A percentile compares a stretch with the other conserved stretches of the same genome.
Evolutionary conservation across 2,113 vertebrate species (phyloP).

Genomic region (Microtus richardsoni): DNA sequence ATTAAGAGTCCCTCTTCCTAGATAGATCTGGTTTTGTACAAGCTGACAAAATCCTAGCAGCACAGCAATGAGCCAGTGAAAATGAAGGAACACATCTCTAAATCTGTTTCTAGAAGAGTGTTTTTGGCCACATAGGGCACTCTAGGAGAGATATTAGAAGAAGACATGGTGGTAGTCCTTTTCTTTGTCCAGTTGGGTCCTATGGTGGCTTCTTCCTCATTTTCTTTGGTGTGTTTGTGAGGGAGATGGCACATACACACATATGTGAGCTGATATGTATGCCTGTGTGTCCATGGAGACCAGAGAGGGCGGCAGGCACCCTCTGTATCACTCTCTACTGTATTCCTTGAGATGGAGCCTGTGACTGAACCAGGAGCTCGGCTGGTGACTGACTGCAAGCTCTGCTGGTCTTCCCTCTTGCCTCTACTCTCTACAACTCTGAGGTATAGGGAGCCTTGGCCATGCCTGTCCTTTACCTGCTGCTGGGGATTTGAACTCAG

Average conservation of each 20-base stretch:
- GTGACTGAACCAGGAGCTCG: neutral
- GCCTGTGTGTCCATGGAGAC: neutral
- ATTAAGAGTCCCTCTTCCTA: neutral
- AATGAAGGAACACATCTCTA: neutral
- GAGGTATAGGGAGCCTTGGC: neutral
- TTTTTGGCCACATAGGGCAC: neutral
- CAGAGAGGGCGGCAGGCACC: neutral
- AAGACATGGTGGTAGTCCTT: neutral
- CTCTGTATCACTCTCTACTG: too few relatives aligned
- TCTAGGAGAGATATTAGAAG: neutral
- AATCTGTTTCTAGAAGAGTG: constrained; percentile 31
- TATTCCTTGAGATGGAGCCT: neutral
- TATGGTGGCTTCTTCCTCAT: neutral
- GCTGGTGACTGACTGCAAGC: neutral
- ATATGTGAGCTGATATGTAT: too few relatives aligned
- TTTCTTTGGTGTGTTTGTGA: neutral
- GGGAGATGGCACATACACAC: neutral
- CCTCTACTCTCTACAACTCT: neutral
- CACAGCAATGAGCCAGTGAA: neutral
- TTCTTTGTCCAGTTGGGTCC: neutral
- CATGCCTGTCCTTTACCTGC: neutral
- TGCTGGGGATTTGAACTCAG: neutral
- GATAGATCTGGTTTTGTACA: neutral
- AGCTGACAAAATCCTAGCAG: neutral
- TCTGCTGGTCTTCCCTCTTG: neutral